Evolutionary conservation across 2,888 invertebrate species (phyloP), one percentile per base, ranked within the genome.

Genomic region (Philereme vetulata): DNA sequence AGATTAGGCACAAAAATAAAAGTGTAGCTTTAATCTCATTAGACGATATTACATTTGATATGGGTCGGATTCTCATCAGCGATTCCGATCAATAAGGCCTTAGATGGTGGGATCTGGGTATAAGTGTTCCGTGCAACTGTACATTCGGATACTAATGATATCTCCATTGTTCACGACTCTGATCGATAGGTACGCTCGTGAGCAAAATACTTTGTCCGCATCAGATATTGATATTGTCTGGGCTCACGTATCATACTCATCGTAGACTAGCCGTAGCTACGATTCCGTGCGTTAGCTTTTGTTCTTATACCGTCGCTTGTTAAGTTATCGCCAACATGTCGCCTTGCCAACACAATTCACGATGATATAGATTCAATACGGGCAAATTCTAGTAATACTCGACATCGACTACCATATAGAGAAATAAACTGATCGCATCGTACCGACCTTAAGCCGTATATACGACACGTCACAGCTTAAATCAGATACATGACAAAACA

Each of bases 401-500:
- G 73, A 8, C 8, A 76, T 76, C 38, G 66, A 77, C 77, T 80
- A 74, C 76, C 79, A 81, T 84, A 82, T 82, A 83, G 72, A 80
- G 81, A 75, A 82, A 85, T 84, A 82, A 81, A 84, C 78, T 77
- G 86, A 84, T 85, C 81, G 76, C 75, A 86, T 86, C 85, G 77
- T 75, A 77, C 77, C 78, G 79, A 76, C 75, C 76, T 81, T 82
- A 82, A 84, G 82, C 78, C 76, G 78, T 85, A 86, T 81, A 84
- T 86, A 85, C 82, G 85, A 84, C 84, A 78, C 81, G 84, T 85
- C 88, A 85, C 76, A 80, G 79, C 76, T 82, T 84, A 82, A 86
- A 90, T 89, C 88, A 85, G 90, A 90, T 90, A 87, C 88, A 88
- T 88, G 82, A 79, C 77, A 81, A 85, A 86, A 86, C 86, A 84